Base-by-base conservation (phyloP, 2,797 vertebrate genomes). In the Gastrophryne carolinensis region DNA sequence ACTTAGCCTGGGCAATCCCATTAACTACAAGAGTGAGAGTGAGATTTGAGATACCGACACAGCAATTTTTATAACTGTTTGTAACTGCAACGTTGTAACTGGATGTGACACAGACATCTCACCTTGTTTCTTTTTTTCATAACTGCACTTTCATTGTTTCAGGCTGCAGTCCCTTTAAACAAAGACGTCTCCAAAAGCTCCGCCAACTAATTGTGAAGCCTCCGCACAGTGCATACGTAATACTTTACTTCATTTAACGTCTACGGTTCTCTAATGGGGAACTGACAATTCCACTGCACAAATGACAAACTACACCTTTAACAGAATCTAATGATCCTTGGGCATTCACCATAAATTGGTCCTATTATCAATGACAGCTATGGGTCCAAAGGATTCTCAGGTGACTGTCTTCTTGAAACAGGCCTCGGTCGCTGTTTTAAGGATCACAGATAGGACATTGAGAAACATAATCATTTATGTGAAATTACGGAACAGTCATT, bases 221-320 rank as follows among this genome's bases (percentile, higher is more conserved):
- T 41, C 30, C 23, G 78, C 81, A 83, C 80, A 81, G 85, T 81
- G 57, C 35, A 82, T 64, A 81, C 77, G 81, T 89, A 87, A 90
- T 85, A 88, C 50, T 84, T 82, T 84, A 81, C 56, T 85, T 83
- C 83, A 86, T 87, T 88, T 86, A 88, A 89, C 88, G 86, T 89
- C 92, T 91, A 88, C 87, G 84, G 87, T 80, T 84, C 84, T 87
- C 83, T 92, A 85, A 89, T 92, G 87, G 89, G 89, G 88, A 85
- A 85, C 85, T 89, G 86, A 89, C 87, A 87, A 83, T 86, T 90
- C 87, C 82, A 76, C 32, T 30, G 77, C 85, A 88, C 82, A 84
- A 84, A 86, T 81, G 84, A 82, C 85, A 75, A 83, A 85, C 85
- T 85, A 84, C 83, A 88, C 85, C 86, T 91, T 84, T 90, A 89